Conservation (phyloP, 2,888 invertebrate species). For the Matsumyia berberina region DNA sequence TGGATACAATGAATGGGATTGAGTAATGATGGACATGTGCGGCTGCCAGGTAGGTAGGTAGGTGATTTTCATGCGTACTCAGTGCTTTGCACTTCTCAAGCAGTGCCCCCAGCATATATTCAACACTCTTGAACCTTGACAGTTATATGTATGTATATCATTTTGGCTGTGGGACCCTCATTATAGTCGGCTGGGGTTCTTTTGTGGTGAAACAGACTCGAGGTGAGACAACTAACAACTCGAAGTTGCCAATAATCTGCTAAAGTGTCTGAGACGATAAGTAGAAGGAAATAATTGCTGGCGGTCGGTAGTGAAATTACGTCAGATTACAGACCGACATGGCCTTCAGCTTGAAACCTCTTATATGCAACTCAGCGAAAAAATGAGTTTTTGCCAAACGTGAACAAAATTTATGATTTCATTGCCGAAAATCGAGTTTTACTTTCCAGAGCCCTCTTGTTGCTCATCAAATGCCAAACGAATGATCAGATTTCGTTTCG, state of each 20-base stretch:
- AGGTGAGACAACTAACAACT: not conserved
- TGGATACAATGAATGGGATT: constrained; percentile 69
- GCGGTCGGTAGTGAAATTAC: not conserved
- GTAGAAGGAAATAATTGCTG: not conserved
- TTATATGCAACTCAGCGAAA: not conserved
- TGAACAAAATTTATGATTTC: too few species aligned
- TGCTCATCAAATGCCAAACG: too few species aligned
- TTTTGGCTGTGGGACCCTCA: not conserved
- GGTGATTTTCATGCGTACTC: not conserved
- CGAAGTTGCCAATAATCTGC: not conserved
- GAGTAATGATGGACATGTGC: constrained; percentile 72
- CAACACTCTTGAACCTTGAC: constrained; percentile 1
- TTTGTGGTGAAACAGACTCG: too few species aligned
- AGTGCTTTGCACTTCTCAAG: constrained; percentile 5
- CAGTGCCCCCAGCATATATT: not conserved
- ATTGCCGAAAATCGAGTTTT: too few species aligned
- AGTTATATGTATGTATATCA: not conserved
- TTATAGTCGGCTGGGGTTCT: not conserved
- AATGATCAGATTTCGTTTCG: too few species aligned
- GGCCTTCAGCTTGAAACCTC: not conserved
- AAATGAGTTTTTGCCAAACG: too few species aligned
- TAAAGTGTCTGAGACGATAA: not conserved
- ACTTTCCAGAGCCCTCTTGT: too few species aligned
- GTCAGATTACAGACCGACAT: not conserved
- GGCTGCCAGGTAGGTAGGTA: not conserved